Conservation (phyloP, 2,113 vertebrate species). For the Gnathonemus echidnorhynchus region DNA sequence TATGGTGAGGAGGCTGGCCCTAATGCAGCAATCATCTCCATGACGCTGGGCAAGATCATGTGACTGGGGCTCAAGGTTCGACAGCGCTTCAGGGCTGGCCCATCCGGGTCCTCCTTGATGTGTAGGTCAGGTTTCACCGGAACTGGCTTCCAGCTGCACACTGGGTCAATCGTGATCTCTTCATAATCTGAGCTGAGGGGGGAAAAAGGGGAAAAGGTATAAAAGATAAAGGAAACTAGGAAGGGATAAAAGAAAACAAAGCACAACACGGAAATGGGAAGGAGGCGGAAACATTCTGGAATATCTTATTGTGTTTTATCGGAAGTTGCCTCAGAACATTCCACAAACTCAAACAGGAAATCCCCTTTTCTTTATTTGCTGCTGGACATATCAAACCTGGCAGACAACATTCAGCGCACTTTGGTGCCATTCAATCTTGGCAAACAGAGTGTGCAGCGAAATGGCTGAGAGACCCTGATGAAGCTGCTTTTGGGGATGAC, state of each 20-base stretch:
- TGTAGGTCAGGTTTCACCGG: constrained; percentile 83
- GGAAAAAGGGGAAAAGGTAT: not conserved
- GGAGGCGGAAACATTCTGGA: not conserved
- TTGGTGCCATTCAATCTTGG: not conserved
- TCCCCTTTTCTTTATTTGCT: not conserved
- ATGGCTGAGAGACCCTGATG: not conserved
- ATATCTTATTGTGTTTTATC: not conserved
- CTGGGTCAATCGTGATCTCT: constrained; percentile 93
- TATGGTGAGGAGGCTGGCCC: constrained; percentile 74
- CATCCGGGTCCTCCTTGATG: constrained; percentile 84
- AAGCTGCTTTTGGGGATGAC: not conserved
- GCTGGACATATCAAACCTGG: not conserved
- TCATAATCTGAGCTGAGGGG: constrained; percentile 77
- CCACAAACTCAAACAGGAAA: not conserved
- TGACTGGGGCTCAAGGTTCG: constrained; percentile 85
- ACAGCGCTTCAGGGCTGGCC: constrained; percentile 81
- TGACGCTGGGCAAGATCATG: constrained; percentile 88
- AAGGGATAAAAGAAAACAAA: not conserved
- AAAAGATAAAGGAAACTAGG: not conserved
- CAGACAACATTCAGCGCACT: not conserved
- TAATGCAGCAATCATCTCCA: constrained; percentile 90
- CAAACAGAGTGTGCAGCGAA: not conserved
- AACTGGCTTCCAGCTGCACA: constrained; percentile 90
- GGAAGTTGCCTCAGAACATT: not conserved
- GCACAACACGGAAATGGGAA: not conserved